Base-by-base conservation (phyloP, 2,888 invertebrate genomes). In the Sinohyriopsis cumingii region DNA sequence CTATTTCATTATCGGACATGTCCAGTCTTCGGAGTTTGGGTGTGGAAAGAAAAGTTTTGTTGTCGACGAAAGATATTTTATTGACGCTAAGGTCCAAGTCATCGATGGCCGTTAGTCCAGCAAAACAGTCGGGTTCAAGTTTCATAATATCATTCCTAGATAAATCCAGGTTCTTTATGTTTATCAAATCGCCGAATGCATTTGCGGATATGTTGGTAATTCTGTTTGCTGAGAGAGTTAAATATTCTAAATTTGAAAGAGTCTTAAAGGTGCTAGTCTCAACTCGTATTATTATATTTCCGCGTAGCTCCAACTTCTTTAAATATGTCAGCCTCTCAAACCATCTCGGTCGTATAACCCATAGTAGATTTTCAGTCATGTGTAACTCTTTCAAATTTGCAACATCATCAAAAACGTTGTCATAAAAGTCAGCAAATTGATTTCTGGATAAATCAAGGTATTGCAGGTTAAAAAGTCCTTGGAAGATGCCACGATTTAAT, bases 111-210 rank as follows among this genome's bases (percentile, higher is more conserved):
- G 75, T 63, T 3, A 81, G 63, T 12, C 81, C 77, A 19, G 71
- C 66, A 53, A 85, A 82, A 33, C 76, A 72, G n/a, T 74, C 69
- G 9, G 74, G 73, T 57, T 75, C 75, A 9, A 85, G 73, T n/a
- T 71, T 75, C 20, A 68, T 72, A 25, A 85, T 76, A 59, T 85
- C 80, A 64, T 85, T 85, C 15, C 80, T 80, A 25, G 79, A 76
- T 12, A 85, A 63, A 69, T 85, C 83, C 5, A 85, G 69, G 20
- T 72, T 62, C 59, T 78, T 69, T 20, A 84, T 71, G 33, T 74
- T 76, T 12, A 69, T 63, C 15, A 82, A 69, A 59, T 79, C 95
- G 94, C 96, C 90, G 94, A 94, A 91, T 1, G 81, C 80, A 24
- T 73, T 75, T 12, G 75, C 72, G 28, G 80, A 75, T n/a, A 81